A percentile compares a stretch with the other conserved stretches of the same genome.
Evolutionary conservation across 2,888 invertebrate genomes (phyloP).

Genomic region (Keiferia lycopersicella): DNA sequence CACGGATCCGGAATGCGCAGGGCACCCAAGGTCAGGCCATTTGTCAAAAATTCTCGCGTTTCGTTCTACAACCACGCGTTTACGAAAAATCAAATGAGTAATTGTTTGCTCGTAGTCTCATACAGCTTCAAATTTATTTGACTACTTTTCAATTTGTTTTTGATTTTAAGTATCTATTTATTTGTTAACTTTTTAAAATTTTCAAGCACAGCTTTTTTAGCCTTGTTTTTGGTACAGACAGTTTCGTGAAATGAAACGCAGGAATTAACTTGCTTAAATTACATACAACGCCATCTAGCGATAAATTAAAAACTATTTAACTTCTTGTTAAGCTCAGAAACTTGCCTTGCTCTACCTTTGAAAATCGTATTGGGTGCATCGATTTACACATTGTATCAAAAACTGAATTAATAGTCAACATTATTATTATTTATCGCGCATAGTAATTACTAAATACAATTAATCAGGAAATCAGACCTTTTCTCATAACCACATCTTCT

Average conservation of each 20-base stretch:
- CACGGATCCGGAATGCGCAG: constrained; percentile 46
- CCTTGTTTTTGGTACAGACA: background rate
- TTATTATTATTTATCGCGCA: no score
- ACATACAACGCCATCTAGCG: constrained; percentile 26
- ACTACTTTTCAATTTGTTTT: no score
- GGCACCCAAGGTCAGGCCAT: constrained; percentile 61
- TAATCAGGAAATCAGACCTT: no score
- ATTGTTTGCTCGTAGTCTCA: background rate
- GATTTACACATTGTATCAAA: no score
- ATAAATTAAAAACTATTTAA: constrained; percentile 25
- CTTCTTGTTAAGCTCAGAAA: background rate
- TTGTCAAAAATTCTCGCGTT: constrained; percentile 60
- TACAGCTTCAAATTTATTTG: background rate
- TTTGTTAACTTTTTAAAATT: background rate
- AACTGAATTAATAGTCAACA: no score
- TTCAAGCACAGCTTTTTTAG: background rate
- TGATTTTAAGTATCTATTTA: no score
- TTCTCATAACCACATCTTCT: no score
- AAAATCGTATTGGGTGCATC: no score
- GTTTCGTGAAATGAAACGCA: constrained; percentile 26
- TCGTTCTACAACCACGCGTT: constrained; percentile 38
- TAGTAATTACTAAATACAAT: no score
- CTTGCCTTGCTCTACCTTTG: background rate
- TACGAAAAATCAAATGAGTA: constrained; percentile 5
- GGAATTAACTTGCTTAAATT: constrained; percentile 23